Evolutionary conservation across 2,888 invertebrate genomes (phyloP).

Genomic region (Polydrusus cervinus): DNA sequence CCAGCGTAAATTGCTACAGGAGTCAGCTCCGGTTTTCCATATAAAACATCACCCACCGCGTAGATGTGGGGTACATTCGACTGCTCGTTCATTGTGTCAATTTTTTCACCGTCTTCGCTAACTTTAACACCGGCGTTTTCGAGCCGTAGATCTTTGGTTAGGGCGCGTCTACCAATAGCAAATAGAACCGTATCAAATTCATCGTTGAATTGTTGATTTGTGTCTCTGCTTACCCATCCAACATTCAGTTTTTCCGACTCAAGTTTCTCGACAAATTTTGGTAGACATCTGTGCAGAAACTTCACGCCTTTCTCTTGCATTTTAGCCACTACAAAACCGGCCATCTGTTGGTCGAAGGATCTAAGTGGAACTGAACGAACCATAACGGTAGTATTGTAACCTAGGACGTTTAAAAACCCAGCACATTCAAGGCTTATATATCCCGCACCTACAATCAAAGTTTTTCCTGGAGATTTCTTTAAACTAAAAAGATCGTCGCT

Average conservation of each 20-base stretch:
- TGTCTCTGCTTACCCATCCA: slow-evolving; percentile 75
- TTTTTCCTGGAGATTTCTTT: slow-evolving; percentile 88
- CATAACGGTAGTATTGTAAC: slow-evolving; percentile 90
- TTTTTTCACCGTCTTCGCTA: slow-evolving; percentile 79
- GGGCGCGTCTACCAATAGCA: slow-evolving; percentile 87
- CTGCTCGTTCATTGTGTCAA: slow-evolving; percentile 84
- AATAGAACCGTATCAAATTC: slow-evolving; percentile 89
- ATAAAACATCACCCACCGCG: slow-evolving; percentile 92
- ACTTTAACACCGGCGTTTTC: slow-evolving; percentile 82
- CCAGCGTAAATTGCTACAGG: slow-evolving; percentile 97
- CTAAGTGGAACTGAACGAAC: slow-evolving; percentile 90
- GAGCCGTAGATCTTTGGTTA: slow-evolving; percentile 82
- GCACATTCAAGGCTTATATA: slow-evolving; percentile 96
- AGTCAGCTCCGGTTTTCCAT: slow-evolving; percentile 89
- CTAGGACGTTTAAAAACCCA: slow-evolving; percentile 91
- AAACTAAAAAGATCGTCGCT: slow-evolving; percentile 96
- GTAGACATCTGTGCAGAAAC: slow-evolving; percentile 82
- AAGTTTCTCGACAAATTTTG: slow-evolving; percentile 82
- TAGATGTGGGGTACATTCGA: slow-evolving; percentile 91
- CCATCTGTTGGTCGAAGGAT: slow-evolving; percentile 96
- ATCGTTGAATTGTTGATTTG: slow-evolving; percentile 71
- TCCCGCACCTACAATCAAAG: slow-evolving; percentile 91
- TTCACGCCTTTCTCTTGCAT: slow-evolving; percentile 87
- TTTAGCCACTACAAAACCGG: slow-evolving; percentile 83
- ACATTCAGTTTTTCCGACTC: slow-evolving; percentile 81